Evolutionary conservation across 1,140 invertebrate species (phyloP), one percentile per base, ranked within the genome.

Genomic region (Conopomorpha cramerella): DNA sequence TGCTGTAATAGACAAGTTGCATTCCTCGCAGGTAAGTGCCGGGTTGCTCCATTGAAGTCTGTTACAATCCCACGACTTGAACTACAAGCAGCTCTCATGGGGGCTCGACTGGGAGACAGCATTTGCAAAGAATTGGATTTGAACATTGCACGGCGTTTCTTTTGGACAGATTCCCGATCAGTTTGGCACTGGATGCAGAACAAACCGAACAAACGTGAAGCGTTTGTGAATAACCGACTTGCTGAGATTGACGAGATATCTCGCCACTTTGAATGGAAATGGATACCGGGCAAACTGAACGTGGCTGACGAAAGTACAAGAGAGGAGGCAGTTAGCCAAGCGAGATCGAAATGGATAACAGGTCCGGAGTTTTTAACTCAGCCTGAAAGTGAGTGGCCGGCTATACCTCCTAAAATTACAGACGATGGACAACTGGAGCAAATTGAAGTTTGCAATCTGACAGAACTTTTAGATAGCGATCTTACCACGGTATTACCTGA

Each of bases 1-100:
- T 6, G 19, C 4, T 6, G 4, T 6, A 4, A 23, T 6, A 4
- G 19, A 23, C 4, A 41, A 0, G 25, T 36, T 0, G 36, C 55
- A 10, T 13, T 56, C 34, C 44, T 10, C 19, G 10, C 10, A 10
- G 19, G 4, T 4, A 23, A 23, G 19, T 6, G 19, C 19, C 4
- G 19, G 13, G 54, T 63, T 0, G 48, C 50, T 0, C 55, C 51
- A 0, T 7, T 53, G 6, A 58, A 52, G 41, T 19, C 36, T 1
- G 7, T 10, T 4, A 6, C 19, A 10, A 23, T 23, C 4, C 19
- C 19, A 10, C 19, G 19, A 10, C 19, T 23, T 3, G 62, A 66
- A 31, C 30, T 66, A 2, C 49, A 51, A 39, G 56, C 53, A 0
- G 51, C 54, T 0, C 4, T 23, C 4, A 4, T 23, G 4, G 19